Evolutionary conservation across 2,797 vertebrate species (phyloP).

Genomic region (Emys orbicularis): DNA sequence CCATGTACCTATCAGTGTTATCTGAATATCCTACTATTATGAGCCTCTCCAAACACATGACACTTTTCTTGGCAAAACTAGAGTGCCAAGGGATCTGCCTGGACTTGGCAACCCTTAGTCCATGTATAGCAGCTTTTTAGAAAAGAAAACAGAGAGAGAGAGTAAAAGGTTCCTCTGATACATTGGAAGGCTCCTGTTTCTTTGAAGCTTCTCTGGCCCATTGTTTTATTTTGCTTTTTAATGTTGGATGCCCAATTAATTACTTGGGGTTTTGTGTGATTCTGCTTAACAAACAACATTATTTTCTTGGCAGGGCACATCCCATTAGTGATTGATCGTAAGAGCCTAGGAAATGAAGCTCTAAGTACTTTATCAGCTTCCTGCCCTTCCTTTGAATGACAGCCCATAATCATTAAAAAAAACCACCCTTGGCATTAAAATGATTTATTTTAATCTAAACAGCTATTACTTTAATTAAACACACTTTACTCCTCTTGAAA

Average conservation of each 20-base stretch:
- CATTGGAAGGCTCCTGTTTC: not conserved
- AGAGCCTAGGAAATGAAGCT: conserved; percentile 53
- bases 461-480: conserved; percentile 80
- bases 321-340: conserved; percentile 22
- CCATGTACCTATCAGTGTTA: not conserved
- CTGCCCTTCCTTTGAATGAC: conserved; percentile 59
- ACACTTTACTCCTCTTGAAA: conserved; percentile 68
- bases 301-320: conserved; percentile 58
- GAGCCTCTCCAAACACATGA: not conserved
- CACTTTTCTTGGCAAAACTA: not conserved
- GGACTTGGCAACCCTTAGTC: not conserved
- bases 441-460: conserved; percentile 76
- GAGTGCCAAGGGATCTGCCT: not conserved
- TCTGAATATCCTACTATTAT: conserved; percentile 26
- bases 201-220: conserved; percentile 7
- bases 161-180: not conserved
- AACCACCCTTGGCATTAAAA: conserved; percentile 51
- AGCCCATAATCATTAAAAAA: conserved; percentile 49
- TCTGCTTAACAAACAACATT: conserved; percentile 69
- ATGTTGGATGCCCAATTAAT: conserved; percentile 28
- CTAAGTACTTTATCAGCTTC: conserved; percentile 60
- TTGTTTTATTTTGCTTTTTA: conserved; percentile 16
- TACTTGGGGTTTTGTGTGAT: conserved; percentile 42
- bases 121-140: not conserved
- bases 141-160: not conserved